These are phyloP conservation scores for Danio aesculapii DNA, from an alignment of 2,797 vertebrate genomes.

Conservation along the genomic window DNA sequence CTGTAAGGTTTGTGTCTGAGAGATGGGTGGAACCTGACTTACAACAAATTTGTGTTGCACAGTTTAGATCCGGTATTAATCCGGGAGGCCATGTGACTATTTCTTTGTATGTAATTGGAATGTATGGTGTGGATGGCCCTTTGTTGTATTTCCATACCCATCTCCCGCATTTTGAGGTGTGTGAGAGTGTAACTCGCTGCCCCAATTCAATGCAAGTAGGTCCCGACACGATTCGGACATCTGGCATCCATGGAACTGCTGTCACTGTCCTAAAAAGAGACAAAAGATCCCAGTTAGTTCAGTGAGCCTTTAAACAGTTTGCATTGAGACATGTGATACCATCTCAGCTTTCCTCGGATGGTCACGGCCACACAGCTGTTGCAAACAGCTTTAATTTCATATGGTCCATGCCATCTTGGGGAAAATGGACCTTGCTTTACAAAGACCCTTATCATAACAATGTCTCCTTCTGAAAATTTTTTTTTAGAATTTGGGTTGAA, in stretches of 20 bases:
- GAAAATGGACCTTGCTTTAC: conserved; percentile 24
- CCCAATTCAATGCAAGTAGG: background rate
- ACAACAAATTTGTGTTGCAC: background rate
- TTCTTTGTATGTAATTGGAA: background rate
- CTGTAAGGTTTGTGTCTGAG: background rate
- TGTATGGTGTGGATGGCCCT: background rate
- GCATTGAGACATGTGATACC: conserved; percentile 1
- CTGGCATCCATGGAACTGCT: background rate
- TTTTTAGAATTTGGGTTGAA: conserved; percentile 2
- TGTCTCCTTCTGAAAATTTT: conserved; percentile 33
- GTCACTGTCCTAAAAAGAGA: no score
- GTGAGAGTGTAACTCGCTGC: background rate
- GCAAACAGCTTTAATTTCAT: conserved; percentile 20
- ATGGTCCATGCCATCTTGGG: conserved; percentile 31
- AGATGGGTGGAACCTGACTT: background rate
- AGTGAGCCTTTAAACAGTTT: background rate
- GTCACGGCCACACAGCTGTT: background rate
- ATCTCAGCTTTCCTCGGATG: background rate
- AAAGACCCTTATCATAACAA: conserved; percentile 18
- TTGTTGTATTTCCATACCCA: background rate
- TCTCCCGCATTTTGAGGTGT: background rate
- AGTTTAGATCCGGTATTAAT: background rate
- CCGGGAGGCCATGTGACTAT: background rate
- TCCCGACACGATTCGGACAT: background rate
- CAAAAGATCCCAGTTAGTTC: no score